These are phyloP conservation scores for Anthopleura sola DNA, from an alignment of 64 coral and sea anemone species.

Conservation along the genomic window DNA sequence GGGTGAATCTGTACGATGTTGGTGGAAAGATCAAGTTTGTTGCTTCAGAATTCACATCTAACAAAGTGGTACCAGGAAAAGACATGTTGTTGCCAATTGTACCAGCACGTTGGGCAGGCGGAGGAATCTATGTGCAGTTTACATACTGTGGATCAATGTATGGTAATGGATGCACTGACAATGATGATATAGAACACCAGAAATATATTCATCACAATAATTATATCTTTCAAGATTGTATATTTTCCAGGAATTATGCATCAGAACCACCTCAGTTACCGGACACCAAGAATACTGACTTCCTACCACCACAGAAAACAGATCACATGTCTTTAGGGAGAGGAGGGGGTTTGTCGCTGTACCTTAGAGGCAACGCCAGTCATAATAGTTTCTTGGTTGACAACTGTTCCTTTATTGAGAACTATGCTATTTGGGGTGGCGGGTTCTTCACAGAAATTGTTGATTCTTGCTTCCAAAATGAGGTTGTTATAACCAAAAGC, in stretches of 20 bases:
- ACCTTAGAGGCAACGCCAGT: slow-evolving; percentile 34
- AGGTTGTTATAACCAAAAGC: slow-evolving; percentile 26
- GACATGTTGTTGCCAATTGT: neutral
- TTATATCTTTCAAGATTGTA: slow-evolving; percentile 33
- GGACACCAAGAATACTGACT: slow-evolving; percentile 16
- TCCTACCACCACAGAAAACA: slow-evolving; percentile 14
- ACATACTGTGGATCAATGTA: slow-evolving; percentile 43
- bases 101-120: slow-evolving; percentile 11
- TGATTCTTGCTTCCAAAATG: slow-evolving; percentile 38
- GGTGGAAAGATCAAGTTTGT: slow-evolving; percentile 28
- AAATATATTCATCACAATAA: slow-evolving; percentile 27
- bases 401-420: slow-evolving; percentile 56
- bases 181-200: slow-evolving; percentile 14
- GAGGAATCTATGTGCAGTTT: slow-evolving; percentile 53
- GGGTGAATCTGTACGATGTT: slow-evolving; percentile 48
- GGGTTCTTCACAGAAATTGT: slow-evolving; percentile 66
- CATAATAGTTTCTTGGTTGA: slow-evolving; percentile 35
- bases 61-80: neutral
- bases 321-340: slow-evolving; percentile 47
- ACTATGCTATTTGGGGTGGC: slow-evolving; percentile 63
- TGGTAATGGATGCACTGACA: slow-evolving; percentile 13
- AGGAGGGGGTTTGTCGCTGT: slow-evolving; percentile 65
- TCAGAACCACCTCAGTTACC: slow-evolving; percentile 16
- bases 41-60: slow-evolving; percentile 22
- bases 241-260: slow-evolving; percentile 35